Evolutionary conservation across 2,888 invertebrate genomes (phyloP).

Genomic region (Meghimatium bilineatum): DNA sequence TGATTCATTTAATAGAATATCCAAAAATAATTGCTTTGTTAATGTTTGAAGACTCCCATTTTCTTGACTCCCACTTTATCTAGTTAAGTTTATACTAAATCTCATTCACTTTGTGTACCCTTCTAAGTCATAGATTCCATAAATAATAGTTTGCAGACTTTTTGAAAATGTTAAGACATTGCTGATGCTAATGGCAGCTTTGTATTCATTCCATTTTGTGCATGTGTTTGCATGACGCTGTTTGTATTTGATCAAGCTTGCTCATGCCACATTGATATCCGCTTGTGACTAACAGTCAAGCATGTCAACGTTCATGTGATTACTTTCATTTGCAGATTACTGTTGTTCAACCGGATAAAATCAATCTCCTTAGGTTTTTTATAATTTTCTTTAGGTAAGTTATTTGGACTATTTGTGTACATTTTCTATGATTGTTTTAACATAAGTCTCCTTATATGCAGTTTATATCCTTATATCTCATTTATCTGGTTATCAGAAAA

Average conservation of each 20-base stretch:
- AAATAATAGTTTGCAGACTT: background rate
- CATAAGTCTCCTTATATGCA: background rate
- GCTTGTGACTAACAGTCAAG: conserved; percentile 39
- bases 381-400: conserved; percentile 71
- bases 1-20: too few relatives aligned
- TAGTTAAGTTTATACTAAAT: too few relatives aligned
- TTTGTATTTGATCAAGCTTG: conserved; percentile 16
- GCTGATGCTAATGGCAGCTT: conserved; percentile 5
- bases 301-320: conserved; percentile 41
- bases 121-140: background rate
- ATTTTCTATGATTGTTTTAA: background rate
- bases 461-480: background rate
- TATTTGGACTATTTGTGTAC: background rate
- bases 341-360: conserved; percentile 55
- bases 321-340: conserved; percentile 57
- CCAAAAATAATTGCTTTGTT: too few relatives aligned
- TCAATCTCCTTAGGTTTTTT: conserved; percentile 68
- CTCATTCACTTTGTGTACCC: too few relatives aligned
- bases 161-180: background rate
- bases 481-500: background rate
- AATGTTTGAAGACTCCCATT: too few relatives aligned
- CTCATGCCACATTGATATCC: conserved; percentile 34
- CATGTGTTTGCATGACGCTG: conserved; percentile 27
- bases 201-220: conserved; percentile 1
- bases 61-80: too few relatives aligned